Percentiles rank a stretch among this genome's conserved stretches.
These are phyloP conservation scores for Microcebus murinus DNA, from an alignment of 2,113 vertebrate genomes.

Conservation along the genomic window DNA sequence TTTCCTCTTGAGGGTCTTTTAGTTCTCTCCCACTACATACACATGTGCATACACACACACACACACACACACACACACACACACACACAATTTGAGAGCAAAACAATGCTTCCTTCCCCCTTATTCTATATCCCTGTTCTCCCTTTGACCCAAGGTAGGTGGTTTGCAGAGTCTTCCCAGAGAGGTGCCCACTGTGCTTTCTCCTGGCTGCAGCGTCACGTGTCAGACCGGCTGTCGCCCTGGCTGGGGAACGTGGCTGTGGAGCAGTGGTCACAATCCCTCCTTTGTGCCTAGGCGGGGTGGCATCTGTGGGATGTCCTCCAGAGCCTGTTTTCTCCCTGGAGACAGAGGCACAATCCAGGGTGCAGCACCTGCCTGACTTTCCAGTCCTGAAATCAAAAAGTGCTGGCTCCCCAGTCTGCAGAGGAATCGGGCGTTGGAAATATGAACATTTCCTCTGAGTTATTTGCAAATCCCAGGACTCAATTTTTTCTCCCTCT, in stretches of 20 bases:
- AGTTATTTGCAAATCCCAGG: background rate
- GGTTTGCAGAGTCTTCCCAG: background rate
- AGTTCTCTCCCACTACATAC: too few species aligned
- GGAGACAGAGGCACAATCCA: background rate
- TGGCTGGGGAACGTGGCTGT: background rate
- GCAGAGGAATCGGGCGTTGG: background rate
- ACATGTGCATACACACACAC: background rate
- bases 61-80: background rate
- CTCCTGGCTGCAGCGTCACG: fast-evolving
- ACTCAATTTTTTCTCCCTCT: fast-evolving
- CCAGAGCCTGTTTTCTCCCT: background rate
- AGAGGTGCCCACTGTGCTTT: background rate
- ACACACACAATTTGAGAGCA: background rate
- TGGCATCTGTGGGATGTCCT: fast-evolving
- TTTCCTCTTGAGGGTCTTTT: background rate
- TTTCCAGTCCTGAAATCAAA: background rate
- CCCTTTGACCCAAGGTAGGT: too few species aligned
- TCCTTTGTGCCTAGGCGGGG: background rate
- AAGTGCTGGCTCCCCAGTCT: background rate
- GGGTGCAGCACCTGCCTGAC: background rate
- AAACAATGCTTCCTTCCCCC: background rate
- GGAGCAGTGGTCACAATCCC: background rate
- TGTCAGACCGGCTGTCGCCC: fast-evolving
- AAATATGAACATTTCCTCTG: background rate
- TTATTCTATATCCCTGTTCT: background rate